A percentile compares a stretch with the other conserved stretches of the same genome.
Evolutionary conservation across 2,113 vertebrate species (phyloP).

Genomic region (Brienomyrus longianalis): DNA sequence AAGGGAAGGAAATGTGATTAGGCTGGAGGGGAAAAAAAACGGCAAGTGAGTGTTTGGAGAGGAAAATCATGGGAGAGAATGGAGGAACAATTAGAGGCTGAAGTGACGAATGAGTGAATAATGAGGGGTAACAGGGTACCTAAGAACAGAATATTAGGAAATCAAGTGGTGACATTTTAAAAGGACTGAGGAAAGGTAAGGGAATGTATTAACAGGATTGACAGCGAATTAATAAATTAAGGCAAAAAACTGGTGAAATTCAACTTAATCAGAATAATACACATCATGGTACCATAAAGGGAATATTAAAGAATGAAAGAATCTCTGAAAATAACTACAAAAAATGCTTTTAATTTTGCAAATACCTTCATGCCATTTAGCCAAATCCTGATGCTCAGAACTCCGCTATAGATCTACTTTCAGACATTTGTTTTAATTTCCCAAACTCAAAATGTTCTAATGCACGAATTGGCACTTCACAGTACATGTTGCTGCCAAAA

Average conservation of each 20-base stretch:
- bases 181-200: background rate
- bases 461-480: background rate
- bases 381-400: background rate
- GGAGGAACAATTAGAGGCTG: background rate
- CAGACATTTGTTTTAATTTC: too few species aligned
- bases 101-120: background rate
- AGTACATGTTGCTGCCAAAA: background rate
- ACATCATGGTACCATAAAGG: background rate
- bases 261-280: background rate
- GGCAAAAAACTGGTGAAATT: background rate
- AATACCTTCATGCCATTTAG: background rate
- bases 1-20: conserved; percentile 43
- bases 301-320: background rate
- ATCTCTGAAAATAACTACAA: background rate
- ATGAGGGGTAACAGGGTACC: background rate
- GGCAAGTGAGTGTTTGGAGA: background rate
- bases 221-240: background rate
- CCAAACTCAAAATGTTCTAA: too few species aligned
- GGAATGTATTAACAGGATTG: background rate
- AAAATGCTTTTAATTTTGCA: background rate
- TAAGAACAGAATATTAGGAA: background rate
- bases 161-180: background rate
- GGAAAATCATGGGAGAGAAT: background rate
- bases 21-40: conserved; percentile 43
- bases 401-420: background rate